Evolutionary conservation across 92 coral and sea anemone species (phyloP), one percentile per base, ranked within the genome.

Genomic region (Diadumene lineata): DNA sequence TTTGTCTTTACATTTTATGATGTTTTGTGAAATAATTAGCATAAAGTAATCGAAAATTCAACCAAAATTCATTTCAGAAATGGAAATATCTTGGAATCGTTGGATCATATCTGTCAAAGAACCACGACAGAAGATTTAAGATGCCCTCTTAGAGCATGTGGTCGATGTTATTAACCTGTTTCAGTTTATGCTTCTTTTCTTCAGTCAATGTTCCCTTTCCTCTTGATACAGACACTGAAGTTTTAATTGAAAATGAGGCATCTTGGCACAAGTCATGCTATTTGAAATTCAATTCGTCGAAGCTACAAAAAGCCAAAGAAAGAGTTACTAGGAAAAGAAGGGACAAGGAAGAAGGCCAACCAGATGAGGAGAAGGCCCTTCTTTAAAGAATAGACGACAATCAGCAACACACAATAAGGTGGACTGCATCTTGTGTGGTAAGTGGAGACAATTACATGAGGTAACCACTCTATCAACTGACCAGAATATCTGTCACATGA

Each of bases 211-310:
- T 84, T 64, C n/a, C 60, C 46, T 33, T 84, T 64, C 75, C 85
- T 0, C 69, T 68, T 32, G 87, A 77, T 50, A 74, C 51, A 58
- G 6, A 50, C 26, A 68, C 46, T 10, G 88, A 87, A 13, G 69
- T 55, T n/a, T 81, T 89, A 56, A 16, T 89, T 71, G 75, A 81
- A 33, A 89, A 89, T 2, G 70, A 74, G 46, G 94, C 96, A 26
- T 79, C 86, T 3, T 90, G 91, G 91, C 91, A 86, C 80, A 90
- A 90, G 23, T 86, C 91, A 0, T 86, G 96, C 44, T 79, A 90
- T 79, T 24, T 86, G 15, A 72, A 86, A 67, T 86, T 90, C 24
- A 86, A 81, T 79, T 7, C 50, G 1, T 89, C 88, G 0, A 89
- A 89, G 65, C 88, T 89, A 3, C 65, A 85, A 6, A 89, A 74